A percentile compares a stretch with the other conserved stretches of the same genome.
Conservation (phyloP, 2,797 vertebrate genomes). For the Lithobates pipiens region DNA sequence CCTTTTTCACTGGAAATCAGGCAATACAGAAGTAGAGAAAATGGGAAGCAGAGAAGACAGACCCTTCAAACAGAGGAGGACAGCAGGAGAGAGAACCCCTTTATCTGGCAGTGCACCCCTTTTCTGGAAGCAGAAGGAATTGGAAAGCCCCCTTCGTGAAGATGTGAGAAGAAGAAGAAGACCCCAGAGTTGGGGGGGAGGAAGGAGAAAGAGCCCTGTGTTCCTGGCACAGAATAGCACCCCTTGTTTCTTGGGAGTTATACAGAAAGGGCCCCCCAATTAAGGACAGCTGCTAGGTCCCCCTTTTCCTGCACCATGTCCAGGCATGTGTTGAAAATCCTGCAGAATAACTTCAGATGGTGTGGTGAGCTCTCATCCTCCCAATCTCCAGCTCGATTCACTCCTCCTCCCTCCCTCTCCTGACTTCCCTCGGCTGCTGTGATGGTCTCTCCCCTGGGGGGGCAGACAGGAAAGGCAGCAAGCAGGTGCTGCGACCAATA, state of each 20-base stretch:
- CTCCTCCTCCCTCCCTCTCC: conserved; percentile 75
- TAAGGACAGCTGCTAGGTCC: conserved; percentile 1
- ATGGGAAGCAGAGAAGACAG: background rate
- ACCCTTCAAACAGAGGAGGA: background rate
- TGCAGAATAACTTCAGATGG: conserved; percentile 84
- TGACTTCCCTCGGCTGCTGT: conserved; percentile 69
- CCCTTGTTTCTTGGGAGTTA: background rate
- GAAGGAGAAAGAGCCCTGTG: background rate
- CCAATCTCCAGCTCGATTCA: conserved; percentile 65
- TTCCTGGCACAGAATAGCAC: background rate
- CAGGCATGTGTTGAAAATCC: conserved; percentile 59
- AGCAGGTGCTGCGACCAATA: conserved; percentile 91
- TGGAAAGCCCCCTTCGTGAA: background rate
- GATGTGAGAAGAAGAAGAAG: background rate
- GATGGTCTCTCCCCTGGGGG: conserved; percentile 77
- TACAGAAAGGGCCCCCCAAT: conserved; percentile 4
- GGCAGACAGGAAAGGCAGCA: conserved; percentile 69
- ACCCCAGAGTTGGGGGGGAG: background rate
- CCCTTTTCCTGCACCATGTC: conserved; percentile 66
- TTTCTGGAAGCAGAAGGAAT: background rate
- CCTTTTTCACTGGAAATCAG: no score
- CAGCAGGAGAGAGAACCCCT: background rate
- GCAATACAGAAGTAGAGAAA: background rate
- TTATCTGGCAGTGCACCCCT: background rate
- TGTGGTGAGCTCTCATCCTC: conserved; percentile 77